Evolutionary conservation across 1,140 invertebrate species (phyloP).

Genomic region (Pseudachorutes palmiensis): DNA sequence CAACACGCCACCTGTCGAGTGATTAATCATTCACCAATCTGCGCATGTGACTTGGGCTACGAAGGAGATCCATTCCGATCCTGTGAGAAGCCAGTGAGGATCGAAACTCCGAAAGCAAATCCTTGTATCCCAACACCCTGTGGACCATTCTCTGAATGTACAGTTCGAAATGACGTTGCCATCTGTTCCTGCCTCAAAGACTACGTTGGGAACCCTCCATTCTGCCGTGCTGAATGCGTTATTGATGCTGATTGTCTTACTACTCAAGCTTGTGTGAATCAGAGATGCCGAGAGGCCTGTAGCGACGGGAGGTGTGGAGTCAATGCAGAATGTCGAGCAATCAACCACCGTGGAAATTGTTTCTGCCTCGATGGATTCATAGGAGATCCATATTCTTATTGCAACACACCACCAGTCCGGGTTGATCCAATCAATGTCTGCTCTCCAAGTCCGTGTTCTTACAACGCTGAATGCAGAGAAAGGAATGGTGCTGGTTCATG

Average conservation of each 20-base stretch:
- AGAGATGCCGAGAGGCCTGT: slow-evolving; percentile 53
- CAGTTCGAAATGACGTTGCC: slow-evolving; percentile 36
- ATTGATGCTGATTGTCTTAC: slow-evolving; percentile 57
- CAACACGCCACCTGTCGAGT: slow-evolving; percentile 69
- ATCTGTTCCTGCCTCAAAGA: slow-evolving; percentile 48
- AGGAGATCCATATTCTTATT: slow-evolving; percentile 29
- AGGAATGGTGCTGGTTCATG: slow-evolving; percentile 61
- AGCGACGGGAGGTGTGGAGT: slow-evolving; percentile 44
- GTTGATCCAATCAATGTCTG: neutral
- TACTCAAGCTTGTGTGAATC: slow-evolving; percentile 53
- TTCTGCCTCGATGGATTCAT: slow-evolving; percentile 45
- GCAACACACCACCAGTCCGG: slow-evolving; percentile 4
- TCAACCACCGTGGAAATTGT: slow-evolving; percentile 60
- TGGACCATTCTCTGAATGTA: slow-evolving; percentile 59
- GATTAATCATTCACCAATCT: slow-evolving; percentile 67
- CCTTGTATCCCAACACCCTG: slow-evolving; percentile 47
- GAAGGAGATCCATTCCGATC: slow-evolving; percentile 65
- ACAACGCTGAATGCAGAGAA: slow-evolving; percentile 66
- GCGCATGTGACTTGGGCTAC: slow-evolving; percentile 39
- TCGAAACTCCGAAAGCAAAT: slow-evolving; percentile 45
- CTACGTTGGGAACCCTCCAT: slow-evolving; percentile 46
- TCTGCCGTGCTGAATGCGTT: slow-evolving; percentile 40
- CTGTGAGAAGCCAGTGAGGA: slow-evolving; percentile 58
- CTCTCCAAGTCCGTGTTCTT: slow-evolving; percentile 58
- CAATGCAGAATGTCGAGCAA: slow-evolving; percentile 59